Base-by-base conservation (phyloP, 2,113 vertebrate species). In the Coracopsis vasa region DNA sequence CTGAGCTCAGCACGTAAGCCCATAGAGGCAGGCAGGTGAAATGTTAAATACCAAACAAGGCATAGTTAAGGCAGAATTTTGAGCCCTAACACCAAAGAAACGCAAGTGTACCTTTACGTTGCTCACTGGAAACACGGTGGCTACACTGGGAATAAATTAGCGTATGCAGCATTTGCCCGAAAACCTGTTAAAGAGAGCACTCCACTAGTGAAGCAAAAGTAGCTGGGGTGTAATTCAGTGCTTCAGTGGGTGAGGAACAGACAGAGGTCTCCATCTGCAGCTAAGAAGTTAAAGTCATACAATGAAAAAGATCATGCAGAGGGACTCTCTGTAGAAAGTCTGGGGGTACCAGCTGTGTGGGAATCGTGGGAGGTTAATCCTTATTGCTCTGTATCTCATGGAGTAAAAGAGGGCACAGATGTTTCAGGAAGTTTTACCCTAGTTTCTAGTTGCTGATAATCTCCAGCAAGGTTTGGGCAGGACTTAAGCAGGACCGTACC, bases 401-500 rank as follows among this genome's bases (percentile, higher is more conserved):
- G 10, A 31, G 28, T 9, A 61, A 75, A 80, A 56, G 28, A 44
- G 62, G 37, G 7, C 47, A 77, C 24, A 28, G 41, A 31, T 42
- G 90, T 82, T 80, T 87, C 41, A 31, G 39, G 33, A 70, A 67
- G 31, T n/a, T 88, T 88, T 62, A 50, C 51, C 17, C 33, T 33
- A 29, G 42, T 72, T 90, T 86, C 48, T 70, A 39, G 37, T 24
- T 53, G 18, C 25, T 85, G 6, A 21, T 42, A 28, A 50, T 50
- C 74, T 82, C 41, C 37, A 73, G n/a, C 13, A 39, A 35, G n/a
- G 56, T 35, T 58, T 58, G 56, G 56, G 3, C 12, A 69, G 28
- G 21, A 39, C 14, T 50, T 0, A 0, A 50, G 45, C 31, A 86
- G 60, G 6, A 47, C 13, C 0, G 0, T n/a, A 79, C 15, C 25